Evolutionary conservation across 2,888 invertebrate genomes (phyloP).

Genomic region (Spilosoma lubricipeda): DNA sequence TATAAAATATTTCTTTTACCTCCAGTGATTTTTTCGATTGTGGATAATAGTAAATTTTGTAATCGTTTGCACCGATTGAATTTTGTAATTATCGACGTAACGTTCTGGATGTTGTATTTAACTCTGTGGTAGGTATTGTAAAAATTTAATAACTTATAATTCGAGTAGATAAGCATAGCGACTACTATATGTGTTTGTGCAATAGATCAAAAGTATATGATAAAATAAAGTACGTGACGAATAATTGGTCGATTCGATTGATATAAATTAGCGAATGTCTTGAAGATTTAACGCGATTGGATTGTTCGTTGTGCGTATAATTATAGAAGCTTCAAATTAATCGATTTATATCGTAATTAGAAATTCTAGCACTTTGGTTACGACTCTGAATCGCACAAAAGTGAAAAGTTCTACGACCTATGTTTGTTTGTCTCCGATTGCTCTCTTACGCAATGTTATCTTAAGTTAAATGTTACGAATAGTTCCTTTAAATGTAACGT

Average conservation of each 20-base stretch:
- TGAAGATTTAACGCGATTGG: conserved; percentile 71
- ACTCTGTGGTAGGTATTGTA: conserved; percentile 82
- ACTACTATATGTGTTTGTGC: conserved; percentile 82
- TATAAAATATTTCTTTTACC: conserved; percentile 70
- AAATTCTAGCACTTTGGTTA: conserved; percentile 80
- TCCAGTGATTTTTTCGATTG: conserved; percentile 66
- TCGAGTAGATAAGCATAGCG: conserved; percentile 80
- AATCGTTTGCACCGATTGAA: conserved; percentile 82
- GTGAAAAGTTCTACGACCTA: conserved; percentile 58
- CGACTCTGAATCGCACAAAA: conserved; percentile 71
- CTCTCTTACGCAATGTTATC: conserved; percentile 68
- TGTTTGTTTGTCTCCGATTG: conserved; percentile 70
- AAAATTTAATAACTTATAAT: conserved; percentile 79
- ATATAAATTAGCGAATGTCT: conserved; percentile 64
- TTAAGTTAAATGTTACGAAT: conserved; percentile 55
- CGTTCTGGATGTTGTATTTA: conserved; percentile 85
- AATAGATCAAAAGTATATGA: conserved; percentile 73
- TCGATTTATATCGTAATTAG: conserved; percentile 79
- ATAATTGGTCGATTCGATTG: conserved; percentile 62
- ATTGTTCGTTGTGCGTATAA: conserved; percentile 75
- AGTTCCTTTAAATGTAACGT: conserved; percentile 65
- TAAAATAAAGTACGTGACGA: conserved; percentile 64
- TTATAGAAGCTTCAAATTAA: conserved; percentile 82
- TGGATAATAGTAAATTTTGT: conserved; percentile 73
- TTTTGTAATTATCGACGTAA: conserved; percentile 84